Conservation (phyloP, 2,888 invertebrate species). For the Formica aserva region DNA sequence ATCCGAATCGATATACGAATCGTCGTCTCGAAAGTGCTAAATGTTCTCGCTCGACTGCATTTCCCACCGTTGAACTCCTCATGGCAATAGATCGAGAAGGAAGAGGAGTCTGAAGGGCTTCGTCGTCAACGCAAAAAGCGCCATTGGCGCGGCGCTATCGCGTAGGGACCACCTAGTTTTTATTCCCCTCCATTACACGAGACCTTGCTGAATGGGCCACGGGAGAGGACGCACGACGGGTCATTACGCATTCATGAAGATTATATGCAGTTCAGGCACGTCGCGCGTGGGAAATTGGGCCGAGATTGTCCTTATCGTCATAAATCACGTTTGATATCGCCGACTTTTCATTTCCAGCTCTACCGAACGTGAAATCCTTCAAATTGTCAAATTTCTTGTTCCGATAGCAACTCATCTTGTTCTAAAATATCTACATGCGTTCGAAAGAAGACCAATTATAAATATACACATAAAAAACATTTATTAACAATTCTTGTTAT, state of each 20-base stretch:
- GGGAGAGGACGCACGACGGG: slow-evolving; percentile 57
- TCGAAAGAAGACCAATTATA: background rate
- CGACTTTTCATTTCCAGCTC: slow-evolving; percentile 56
- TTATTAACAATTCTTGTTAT: background rate
- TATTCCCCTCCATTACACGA: slow-evolving; percentile 64
- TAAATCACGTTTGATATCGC: slow-evolving; percentile 79
- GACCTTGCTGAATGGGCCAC: slow-evolving; percentile 57
- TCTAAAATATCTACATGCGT: background rate
- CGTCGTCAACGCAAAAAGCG: slow-evolving; percentile 39
- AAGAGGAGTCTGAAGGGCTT: slow-evolving; percentile 37
- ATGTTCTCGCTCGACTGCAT: slow-evolving; percentile 40
- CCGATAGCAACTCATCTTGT: background rate
- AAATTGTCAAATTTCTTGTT: background rate
- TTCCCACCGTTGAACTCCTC: slow-evolving; percentile 40
- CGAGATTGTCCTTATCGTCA: slow-evolving; percentile 80
- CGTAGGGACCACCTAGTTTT: slow-evolving; percentile 55
- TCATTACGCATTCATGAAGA: slow-evolving; percentile 82
- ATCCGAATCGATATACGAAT: slow-evolving; percentile 17
- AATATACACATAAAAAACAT: background rate
- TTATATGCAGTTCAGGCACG: slow-evolving; percentile 80
- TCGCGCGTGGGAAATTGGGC: slow-evolving; percentile 79
- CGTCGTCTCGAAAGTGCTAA: slow-evolving; percentile 23
- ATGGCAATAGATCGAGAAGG: background rate
- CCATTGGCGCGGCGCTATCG: slow-evolving; percentile 32
- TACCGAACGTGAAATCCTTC: slow-evolving; percentile 7